These are phyloP conservation scores for Brienomyrus brachyistius DNA, from an alignment of 2,113 vertebrate species.

Conservation along the genomic window DNA sequence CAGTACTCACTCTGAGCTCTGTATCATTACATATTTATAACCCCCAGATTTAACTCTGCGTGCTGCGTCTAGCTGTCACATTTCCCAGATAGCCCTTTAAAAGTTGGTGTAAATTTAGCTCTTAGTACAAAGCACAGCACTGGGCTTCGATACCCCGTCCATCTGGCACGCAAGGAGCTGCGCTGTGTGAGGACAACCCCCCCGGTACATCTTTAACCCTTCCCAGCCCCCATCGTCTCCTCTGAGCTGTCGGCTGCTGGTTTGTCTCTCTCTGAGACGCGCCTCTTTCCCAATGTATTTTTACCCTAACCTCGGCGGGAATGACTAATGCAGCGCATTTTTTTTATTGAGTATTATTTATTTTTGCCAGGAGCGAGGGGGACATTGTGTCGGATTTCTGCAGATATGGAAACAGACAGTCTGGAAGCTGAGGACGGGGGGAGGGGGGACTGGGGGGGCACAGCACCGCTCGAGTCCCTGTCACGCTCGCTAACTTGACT, in stretches of 20 bases:
- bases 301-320: neutral
- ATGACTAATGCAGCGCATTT: neutral
- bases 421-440: neutral
- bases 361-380: neutral
- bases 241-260: neutral
- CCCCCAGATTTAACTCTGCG: conserved; percentile 17
- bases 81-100: neutral
- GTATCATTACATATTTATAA: conserved; percentile 2
- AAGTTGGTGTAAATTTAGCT: neutral
- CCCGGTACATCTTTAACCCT: neutral
- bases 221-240: neutral
- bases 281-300: neutral
- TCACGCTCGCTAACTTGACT: conserved; percentile 10
- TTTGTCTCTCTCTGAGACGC: neutral
- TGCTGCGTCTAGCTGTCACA: conserved; percentile 37
- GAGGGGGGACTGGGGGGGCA: neutral
- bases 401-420: conserved; percentile 23
- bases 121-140: neutral
- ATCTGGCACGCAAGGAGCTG: neutral
- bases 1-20: neutral
- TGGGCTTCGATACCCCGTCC: neutral
- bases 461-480: neutral
- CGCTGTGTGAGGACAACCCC: neutral
- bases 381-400: conserved; percentile 8
- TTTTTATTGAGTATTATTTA: conserved; percentile 13